Base-by-base conservation (phyloP, 2,888 invertebrate species). In the Drosophila parthenogenetica region DNA sequence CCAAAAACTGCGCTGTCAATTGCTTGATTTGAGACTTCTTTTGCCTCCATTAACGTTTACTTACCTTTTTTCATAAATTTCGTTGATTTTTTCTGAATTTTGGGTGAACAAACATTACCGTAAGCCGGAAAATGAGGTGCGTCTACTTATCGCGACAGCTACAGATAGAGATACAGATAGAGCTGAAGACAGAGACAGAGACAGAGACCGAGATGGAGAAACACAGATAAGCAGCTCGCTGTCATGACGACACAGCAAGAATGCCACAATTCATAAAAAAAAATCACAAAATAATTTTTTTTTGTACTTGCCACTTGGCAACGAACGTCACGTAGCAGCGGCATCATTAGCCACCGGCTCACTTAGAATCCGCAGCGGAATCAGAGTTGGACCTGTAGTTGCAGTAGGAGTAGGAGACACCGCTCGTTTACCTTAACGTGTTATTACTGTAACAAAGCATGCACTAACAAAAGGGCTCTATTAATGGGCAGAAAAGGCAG, bases 51-150 rank as follows among this genome's bases (percentile, higher is more conserved):
- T 68, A 40, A 7, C 69, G 2, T 69, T 73, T 35, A 50, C 58
- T 73, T 69, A 74, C 69, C 64, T 57, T 22, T 37, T 45, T 46
- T 3, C 35, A 50, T 45, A 43, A 29, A 50, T 50, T 59, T 57
- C 37, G 22, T 16, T 14, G 61, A 5, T 39, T 49, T 63, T 54
- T 55, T 45, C 40, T 5, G 35, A 13, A 13, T 65, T 64, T 59
- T 2, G 61, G 53, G 46, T 14, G 22, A 46, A 46, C 14, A 14
- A 46, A 46, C 48, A 68, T 65, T 64, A 51, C 65, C 39, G 69
- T 79, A 69, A 82, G 87, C 86, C 85, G 82, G 80, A 83, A 83
- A 83, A 85, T 77, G 73, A 85, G 85, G 80, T 83, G 83, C 82
- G 82, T 83, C 69, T 37, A 51, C 16, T n/a, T 49, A 49, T 13